A percentile compares a stretch with the other conserved stretches of the same genome.
Conservation (phyloP, 2,113 vertebrate genomes). For the Gallinago undulata region DNA sequence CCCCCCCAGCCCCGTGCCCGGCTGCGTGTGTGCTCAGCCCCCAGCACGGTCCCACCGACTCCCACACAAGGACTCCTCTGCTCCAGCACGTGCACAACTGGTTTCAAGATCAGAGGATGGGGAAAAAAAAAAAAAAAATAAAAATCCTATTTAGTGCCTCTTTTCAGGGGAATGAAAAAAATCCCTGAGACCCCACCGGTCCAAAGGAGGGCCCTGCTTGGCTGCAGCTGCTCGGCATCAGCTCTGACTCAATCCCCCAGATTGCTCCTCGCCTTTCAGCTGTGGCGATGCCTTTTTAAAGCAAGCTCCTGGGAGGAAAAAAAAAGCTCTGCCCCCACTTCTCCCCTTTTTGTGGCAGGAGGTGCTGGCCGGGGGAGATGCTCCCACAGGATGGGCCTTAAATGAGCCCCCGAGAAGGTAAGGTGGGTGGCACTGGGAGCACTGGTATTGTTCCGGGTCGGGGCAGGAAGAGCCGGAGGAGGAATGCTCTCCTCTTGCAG, state of each 20-base stretch:
- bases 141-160: not conserved
- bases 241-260: not conserved
- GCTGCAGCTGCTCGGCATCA: slow-evolving; percentile 3
- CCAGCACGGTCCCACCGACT: slow-evolving; percentile 14
- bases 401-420: not conserved
- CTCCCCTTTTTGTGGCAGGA: not conserved
- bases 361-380: not conserved
- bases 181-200: not conserved
- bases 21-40: not conserved
- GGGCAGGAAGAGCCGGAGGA: not conserved
- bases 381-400: not conserved
- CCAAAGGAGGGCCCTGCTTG: not conserved
- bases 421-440: not conserved
- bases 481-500: slow-evolving; percentile 35
- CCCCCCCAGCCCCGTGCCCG: not conserved
- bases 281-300: not conserved
- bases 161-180: not conserved
- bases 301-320: not conserved
- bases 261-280: not conserved
- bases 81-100: not conserved
- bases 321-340: too few species aligned
- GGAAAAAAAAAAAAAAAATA: not conserved
- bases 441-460: slow-evolving; percentile 11
- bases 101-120: not conserved
- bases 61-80: not conserved